Evolutionary conservation across 2,888 invertebrate species (phyloP), one percentile per base, ranked within the genome.

Genomic region (Zhuqinia jingwanae): DNA sequence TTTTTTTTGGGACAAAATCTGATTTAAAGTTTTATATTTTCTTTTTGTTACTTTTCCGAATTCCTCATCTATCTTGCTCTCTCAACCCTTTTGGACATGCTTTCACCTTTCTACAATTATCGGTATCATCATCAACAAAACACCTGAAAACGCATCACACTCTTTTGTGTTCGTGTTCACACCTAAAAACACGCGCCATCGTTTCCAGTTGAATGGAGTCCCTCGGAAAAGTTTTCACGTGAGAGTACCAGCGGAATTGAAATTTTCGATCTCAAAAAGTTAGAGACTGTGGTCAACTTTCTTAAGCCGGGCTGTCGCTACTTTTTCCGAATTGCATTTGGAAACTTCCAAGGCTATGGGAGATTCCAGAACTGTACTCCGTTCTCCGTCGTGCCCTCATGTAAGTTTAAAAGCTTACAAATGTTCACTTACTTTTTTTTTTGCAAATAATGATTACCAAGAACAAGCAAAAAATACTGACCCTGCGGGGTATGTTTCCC

Each of bases 321-420:
- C 93, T 97, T 96, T 93, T 97, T 98, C 92, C 94, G 98, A 88
- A 97, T 97, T 0, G 94, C 96, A n/a, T 96, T 97, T 75, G 98
- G 98, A 75, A 99, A 99, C 92, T 94, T 98, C 89, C 97, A 97
- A 92, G 98, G 98, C 75, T 98, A 95, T 94, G 97, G 98, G 42
- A 94, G 95, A 15, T 96, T 94, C 91, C 94, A 95, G 50, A 94
- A 94, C 13, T 96, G 97, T 0, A 95, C 95, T 53, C 98, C 98
- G 0, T 93, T 95, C 60, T 96, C 96, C 91, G 96, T 98, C 10
- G 95, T 97, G 60, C 98, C 98, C 15, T 98, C 98, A 91, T 97
- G 97, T 96, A 92, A 95, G 96, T 45, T 15, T 13, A 11, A 27
- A 13, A 8, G 42, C 36, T n/a, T 20, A 10, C 30, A 30, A 17